Evolutionary conservation across 2,113 vertebrate species (phyloP), one percentile per base, ranked within the genome.

Genomic region (Nothocercus nigrocapillus): DNA sequence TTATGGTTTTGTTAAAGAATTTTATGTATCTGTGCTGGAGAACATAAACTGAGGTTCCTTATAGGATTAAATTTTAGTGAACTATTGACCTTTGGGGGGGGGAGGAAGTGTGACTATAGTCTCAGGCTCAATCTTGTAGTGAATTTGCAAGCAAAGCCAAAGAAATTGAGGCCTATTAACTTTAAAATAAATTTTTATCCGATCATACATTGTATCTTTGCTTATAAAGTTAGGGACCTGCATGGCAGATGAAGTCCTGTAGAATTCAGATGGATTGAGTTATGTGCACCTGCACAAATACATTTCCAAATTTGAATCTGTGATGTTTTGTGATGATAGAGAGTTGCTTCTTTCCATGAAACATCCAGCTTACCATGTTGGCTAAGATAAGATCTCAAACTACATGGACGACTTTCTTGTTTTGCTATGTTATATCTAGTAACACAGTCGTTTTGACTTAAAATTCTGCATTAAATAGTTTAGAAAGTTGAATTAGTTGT

Each of bases 401-500:
- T 87, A 5, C n/a, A 4, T 51, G 49, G 89, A 69, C 80, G 59
- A 49, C 59, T 93, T 79, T 40, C 18, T 90, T 2, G 0, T 86
- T 95, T 84, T 62, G 8, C 47, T 87, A 9, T 38, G n/a, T 76
- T 90, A 24, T 21, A 40, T 45, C n/a, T 83, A 92, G 40, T 61
- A 82, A 69, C 73, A 45, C 49, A 88, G 64, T 85, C 53, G 32
- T 79, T 94, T 92, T 91, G 54, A 38, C 84, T 82, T 90, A 44
- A 90, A 86, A 69, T 83, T 88, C 20, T 45, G 40, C 4, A 20
- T 79, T 85, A 91, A 90, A 69, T 83, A 70, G 79, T 91, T 90
- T 24, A 93, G 45, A 36, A 82, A 93, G 92, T 75, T 90, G 56
- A 82, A 45, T 90, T 94, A 16, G 74, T 91, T 91, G 56, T 70